Percentiles rank a stretch among this genome's conserved stretches.
Conservation (phyloP, 2,888 invertebrate genomes). For the Pomacea canaliculata region DNA sequence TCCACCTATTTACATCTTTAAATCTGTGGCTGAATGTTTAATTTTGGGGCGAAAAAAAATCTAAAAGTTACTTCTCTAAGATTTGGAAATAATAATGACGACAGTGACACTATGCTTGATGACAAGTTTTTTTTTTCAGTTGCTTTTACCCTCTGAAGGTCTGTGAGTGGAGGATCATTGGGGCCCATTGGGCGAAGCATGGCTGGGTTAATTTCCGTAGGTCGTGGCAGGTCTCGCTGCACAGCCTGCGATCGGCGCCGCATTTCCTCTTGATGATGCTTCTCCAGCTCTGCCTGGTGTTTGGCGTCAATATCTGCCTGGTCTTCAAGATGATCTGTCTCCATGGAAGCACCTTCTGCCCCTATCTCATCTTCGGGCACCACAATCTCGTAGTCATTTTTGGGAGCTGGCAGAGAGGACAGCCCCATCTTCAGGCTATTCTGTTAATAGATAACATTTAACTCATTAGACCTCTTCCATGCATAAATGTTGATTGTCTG, state of each 20-base stretch:
- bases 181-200: conserved; percentile 83
- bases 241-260: conserved; percentile 87
- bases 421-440: conserved; percentile 77
- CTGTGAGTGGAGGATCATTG: conserved; percentile 80
- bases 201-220: conserved; percentile 85
- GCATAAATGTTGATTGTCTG: too few relatives aligned
- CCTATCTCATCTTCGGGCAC: conserved; percentile 85
- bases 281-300: conserved; percentile 47
- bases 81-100: too few relatives aligned
- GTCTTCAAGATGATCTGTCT: conserved; percentile 75
- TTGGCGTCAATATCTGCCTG: conserved; percentile 79
- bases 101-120: too few relatives aligned
- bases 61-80: too few relatives aligned
- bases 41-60: too few relatives aligned
- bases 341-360: conserved; percentile 68
- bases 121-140: too few relatives aligned
- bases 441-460: conserved; percentile 30
- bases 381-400: conserved; percentile 98
- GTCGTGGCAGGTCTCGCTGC: conserved; percentile 87
- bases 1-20: too few relatives aligned
- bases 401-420: conserved; percentile 86
- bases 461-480: too few relatives aligned
- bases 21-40: too few relatives aligned
- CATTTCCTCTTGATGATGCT: conserved; percentile 73
- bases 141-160: conserved; percentile 80